Percentiles rank a stretch among this genome's conserved stretches.
Evolutionary conservation across 2,888 invertebrate species (phyloP).

Genomic region (Erpobdella octoculata): DNA sequence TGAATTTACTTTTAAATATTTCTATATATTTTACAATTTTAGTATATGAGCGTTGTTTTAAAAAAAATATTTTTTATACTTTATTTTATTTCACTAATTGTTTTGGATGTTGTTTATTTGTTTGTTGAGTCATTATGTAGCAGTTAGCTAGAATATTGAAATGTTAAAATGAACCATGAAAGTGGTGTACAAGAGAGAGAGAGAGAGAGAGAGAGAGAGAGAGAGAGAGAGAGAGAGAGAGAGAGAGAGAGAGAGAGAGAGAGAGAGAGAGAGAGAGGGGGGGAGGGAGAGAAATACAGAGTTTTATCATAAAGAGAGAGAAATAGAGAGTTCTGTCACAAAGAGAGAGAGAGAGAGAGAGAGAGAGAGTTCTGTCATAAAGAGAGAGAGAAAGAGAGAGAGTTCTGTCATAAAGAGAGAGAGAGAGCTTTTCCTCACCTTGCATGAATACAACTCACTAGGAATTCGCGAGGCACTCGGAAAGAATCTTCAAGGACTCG

Average conservation of each 20-base stretch:
- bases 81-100: neutral
- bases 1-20: no score
- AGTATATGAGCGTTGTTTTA: no score
- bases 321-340: no score
- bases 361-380: neutral
- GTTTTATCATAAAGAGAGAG: neutral
- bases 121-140: neutral
- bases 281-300: neutral
- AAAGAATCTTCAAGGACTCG: conserved; percentile 75
- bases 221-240: no score
- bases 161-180: no score
- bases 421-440: neutral
- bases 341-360: neutral
- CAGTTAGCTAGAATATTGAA: no score
- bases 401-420: neutral
- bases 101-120: neutral
- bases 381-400: neutral
- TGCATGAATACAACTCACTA: conserved; percentile 38
- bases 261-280: neutral
- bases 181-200: no score
- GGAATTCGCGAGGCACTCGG: conserved; percentile 76
- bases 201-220: no score
- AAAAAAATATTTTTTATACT: no score
- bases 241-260: no score
- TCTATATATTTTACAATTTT: no score